These are phyloP conservation scores for Drosophila testacea DNA, from an alignment of 2,888 invertebrate genomes.

Conservation along the genomic window DNA sequence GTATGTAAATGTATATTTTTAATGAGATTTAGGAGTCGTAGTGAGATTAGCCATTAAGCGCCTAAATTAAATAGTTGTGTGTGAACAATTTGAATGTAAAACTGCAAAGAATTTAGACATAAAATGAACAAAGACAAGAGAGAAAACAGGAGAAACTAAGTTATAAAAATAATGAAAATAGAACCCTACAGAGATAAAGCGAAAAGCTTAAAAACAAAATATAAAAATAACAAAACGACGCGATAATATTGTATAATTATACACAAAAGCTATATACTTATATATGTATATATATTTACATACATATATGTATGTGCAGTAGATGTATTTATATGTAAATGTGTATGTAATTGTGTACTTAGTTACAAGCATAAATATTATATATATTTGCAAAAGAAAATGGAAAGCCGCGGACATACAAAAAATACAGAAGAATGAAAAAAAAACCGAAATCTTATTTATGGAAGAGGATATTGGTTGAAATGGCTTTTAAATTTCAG, in stretches of 20 bases:
- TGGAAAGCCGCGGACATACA: slow-evolving; percentile 51
- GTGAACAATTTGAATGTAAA: slow-evolving; percentile 65
- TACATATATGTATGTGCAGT: slow-evolving; percentile 67
- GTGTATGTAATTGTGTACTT: slow-evolving; percentile 79
- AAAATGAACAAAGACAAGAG: slow-evolving; percentile 72
- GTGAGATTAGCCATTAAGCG: slow-evolving; percentile 77
- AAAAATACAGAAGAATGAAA: slow-evolving; percentile 52
- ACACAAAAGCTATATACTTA: slow-evolving; percentile 60
- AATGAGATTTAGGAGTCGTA: slow-evolving; percentile 54
- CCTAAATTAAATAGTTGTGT: slow-evolving; percentile 70
- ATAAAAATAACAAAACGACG: slow-evolving; percentile 42
- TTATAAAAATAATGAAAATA: slow-evolving; percentile 30
- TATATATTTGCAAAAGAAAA: slow-evolving; percentile 71
- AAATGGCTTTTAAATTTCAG: not conserved
- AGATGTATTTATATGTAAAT: slow-evolving; percentile 81
- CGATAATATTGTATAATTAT: slow-evolving; percentile 79
- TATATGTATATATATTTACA: slow-evolving; percentile 63
- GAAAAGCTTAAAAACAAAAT: slow-evolving; percentile 57
- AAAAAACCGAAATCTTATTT: not conserved
- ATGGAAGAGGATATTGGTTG: not conserved
- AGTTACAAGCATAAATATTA: slow-evolving; percentile 66
- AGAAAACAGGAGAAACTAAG: slow-evolving; percentile 48
- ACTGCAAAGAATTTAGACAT: slow-evolving; percentile 78
- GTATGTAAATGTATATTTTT: slow-evolving; percentile 53
- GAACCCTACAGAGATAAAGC: slow-evolving; percentile 48